These are phyloP conservation scores for Sigmodon hispidus DNA, from an alignment of 2,113 vertebrate species.

Conservation along the genomic window DNA sequence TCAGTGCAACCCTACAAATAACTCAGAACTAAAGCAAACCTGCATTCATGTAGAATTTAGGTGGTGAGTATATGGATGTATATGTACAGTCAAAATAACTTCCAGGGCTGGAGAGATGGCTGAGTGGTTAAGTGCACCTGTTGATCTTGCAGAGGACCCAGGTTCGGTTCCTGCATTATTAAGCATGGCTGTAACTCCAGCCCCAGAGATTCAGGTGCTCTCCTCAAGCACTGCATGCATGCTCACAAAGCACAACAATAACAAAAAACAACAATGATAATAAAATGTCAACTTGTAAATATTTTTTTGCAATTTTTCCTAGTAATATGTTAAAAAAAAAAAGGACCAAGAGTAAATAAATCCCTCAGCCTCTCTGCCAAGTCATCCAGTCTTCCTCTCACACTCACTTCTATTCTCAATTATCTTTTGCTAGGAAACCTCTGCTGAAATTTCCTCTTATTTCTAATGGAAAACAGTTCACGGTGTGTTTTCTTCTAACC, in stretches of 20 bases:
- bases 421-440: not conserved
- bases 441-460: not conserved
- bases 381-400: not conserved
- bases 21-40: too few species aligned
- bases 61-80: too few species aligned
- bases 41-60: not conserved
- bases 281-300: not conserved
- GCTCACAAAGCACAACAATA: not conserved
- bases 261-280: not conserved
- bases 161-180: not conserved
- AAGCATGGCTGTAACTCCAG: not conserved
- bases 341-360: not conserved
- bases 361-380: not conserved
- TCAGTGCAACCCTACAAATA: not conserved
- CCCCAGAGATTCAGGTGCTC: not conserved
- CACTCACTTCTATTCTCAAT: not conserved
- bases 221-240: not conserved
- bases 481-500: too few species aligned
- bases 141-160: not conserved
- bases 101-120: not conserved
- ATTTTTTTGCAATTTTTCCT: not conserved
- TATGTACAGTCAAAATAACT: too few species aligned
- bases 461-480: too few species aligned
- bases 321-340: not conserved
- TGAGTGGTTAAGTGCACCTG: too few species aligned